Conservation (phyloP, 2,797 vertebrate species). For the Pachyuromys duprasi region DNA sequence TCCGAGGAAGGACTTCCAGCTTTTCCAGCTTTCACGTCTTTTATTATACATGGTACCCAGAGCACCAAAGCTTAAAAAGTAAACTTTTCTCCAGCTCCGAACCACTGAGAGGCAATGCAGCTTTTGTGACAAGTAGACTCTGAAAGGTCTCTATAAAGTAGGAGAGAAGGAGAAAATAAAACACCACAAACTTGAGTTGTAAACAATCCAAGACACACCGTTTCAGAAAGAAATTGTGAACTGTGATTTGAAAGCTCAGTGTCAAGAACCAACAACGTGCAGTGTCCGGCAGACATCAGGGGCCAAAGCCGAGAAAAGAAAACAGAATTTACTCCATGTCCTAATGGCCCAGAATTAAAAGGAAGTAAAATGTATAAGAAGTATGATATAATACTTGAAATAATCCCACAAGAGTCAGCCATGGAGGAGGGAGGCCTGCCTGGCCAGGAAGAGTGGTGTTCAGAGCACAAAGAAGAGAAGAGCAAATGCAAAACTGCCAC, state of each 20-base stretch:
- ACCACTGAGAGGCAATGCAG: background rate
- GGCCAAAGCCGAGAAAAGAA: background rate
- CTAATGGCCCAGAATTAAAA: background rate
- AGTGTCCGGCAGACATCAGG: background rate
- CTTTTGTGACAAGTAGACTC: background rate
- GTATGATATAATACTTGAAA: background rate
- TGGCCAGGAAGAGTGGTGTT: background rate
- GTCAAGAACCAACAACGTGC: too few relatives aligned
- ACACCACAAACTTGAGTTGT: background rate
- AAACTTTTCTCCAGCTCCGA: background rate
- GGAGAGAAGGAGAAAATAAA: background rate
- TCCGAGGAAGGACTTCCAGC: background rate
- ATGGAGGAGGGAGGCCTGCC: background rate
- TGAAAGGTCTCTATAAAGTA: background rate
- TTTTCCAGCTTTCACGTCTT: background rate
- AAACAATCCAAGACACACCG: too few relatives aligned
- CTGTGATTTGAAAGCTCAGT: background rate
- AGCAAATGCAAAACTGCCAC: background rate
- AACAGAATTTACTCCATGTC: too few relatives aligned
- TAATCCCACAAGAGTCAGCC: background rate
- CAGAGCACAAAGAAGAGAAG: background rate
- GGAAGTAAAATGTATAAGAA: background rate
- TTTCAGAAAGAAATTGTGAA: background rate
- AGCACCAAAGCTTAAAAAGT: background rate
- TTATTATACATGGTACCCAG: background rate